These are phyloP conservation scores for Hippopotamyrus pictus DNA, from an alignment of 2,797 vertebrate species.

Conservation along the genomic window DNA sequence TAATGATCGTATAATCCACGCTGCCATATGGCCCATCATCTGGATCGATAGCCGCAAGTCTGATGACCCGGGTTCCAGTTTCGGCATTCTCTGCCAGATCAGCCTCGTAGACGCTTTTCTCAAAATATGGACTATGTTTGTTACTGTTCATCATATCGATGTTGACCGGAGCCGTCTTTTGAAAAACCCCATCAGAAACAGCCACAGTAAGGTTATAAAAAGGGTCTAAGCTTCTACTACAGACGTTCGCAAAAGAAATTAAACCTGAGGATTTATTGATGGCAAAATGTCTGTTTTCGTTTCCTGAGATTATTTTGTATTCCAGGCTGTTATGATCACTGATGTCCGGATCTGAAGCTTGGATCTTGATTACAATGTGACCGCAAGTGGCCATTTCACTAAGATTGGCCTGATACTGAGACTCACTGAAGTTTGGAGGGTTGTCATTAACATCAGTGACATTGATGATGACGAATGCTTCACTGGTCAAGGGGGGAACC, in stretches of 20 bases:
- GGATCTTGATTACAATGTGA: constrained; percentile 88
- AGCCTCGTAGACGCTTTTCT: constrained; percentile 81
- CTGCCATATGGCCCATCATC: constrained; percentile 86
- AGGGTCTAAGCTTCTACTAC: constrained; percentile 77
- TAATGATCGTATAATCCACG: constrained; percentile 94
- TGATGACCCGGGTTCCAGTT: constrained; percentile 86
- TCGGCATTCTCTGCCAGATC: constrained; percentile 90
- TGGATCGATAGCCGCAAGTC: constrained; percentile 80
- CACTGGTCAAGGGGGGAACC: constrained; percentile 65
- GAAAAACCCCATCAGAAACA: constrained; percentile 91
- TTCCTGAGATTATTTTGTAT: constrained; percentile 90
- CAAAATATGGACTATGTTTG: constrained; percentile 82
- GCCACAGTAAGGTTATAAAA: constrained; percentile 83
- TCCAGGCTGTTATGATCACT: constrained; percentile 69
- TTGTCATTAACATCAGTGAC: constrained; percentile 91
- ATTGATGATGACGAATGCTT: constrained; percentile 70
- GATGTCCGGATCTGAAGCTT: constrained; percentile 83
- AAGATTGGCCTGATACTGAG: constrained; percentile 78
- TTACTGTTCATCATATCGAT: constrained; percentile 89
- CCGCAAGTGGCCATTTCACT: constrained; percentile 89
- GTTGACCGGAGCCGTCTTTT: constrained; percentile 83
- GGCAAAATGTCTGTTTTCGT: constrained; percentile 83
- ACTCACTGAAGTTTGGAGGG: constrained; percentile 77
- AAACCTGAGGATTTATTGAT: constrained; percentile 89
- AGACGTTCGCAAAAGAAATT: constrained; percentile 87